Percentiles rank a stretch among this genome's conserved stretches.
Evolutionary conservation across 1,140 invertebrate genomes (phyloP).

Genomic region (Lysiphlebus fabarum): DNA sequence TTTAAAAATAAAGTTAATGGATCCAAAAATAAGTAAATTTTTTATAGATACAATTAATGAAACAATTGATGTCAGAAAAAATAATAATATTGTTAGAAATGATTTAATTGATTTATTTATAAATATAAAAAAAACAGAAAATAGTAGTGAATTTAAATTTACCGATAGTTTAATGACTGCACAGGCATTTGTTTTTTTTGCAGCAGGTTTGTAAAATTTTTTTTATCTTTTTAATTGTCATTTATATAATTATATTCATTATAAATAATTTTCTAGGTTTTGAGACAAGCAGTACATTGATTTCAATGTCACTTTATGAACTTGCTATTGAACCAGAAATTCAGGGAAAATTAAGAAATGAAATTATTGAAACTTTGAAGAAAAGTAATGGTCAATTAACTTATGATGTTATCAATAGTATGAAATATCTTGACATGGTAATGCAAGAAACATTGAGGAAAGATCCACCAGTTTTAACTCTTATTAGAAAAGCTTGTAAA

Average conservation of each 20-base stretch:
- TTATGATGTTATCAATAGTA: constrained; percentile 36
- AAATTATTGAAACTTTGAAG: constrained; percentile 46
- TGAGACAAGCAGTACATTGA: constrained; percentile 33
- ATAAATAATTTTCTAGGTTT: constrained; percentile 37
- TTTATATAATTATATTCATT: constrained; percentile 32
- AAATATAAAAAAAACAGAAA: constrained; percentile 26
- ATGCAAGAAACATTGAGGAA: constrained; percentile 56
- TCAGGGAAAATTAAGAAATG: constrained; percentile 38
- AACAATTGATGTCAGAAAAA: constrained; percentile 50
- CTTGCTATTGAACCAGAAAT: constrained; percentile 28
- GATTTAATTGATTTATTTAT: constrained; percentile 59
- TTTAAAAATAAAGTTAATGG: not conserved
- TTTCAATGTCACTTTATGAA: constrained; percentile 32
- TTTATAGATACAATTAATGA: constrained; percentile 13
- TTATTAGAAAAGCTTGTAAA: constrained; percentile 46
- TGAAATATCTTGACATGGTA: constrained; percentile 41
- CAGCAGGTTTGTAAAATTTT: constrained; percentile 28
- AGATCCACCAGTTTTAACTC: constrained; percentile 54
- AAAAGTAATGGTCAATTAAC: constrained; percentile 34
- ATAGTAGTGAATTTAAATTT: constrained; percentile 24
- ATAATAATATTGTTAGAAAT: constrained; percentile 43
- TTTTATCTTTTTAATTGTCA: constrained; percentile 27
- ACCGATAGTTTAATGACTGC: constrained; percentile 29
- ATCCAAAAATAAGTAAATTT: not conserved
- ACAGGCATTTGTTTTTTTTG: constrained; percentile 35